A percentile compares a stretch with the other conserved stretches of the same genome.
These are phyloP conservation scores for Antechinus flavipes DNA, from an alignment of 2,113 vertebrate genomes.

Conservation along the genomic window DNA sequence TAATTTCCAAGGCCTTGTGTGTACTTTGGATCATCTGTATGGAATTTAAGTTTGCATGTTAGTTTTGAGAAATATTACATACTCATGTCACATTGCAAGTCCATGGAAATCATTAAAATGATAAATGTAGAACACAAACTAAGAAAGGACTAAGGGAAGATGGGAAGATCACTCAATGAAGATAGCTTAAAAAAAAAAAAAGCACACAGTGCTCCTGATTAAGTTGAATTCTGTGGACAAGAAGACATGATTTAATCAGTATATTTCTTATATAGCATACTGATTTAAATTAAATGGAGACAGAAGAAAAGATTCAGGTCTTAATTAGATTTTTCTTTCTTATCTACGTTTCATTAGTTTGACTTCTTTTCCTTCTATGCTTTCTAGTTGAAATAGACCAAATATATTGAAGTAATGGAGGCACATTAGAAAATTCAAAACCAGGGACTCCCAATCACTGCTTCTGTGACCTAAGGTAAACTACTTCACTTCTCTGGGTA, in stretches of 20 bases:
- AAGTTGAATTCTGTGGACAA: slow-evolving; percentile 16
- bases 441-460: slow-evolving; percentile 17
- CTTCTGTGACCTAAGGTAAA: slow-evolving; percentile 20
- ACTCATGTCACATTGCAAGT: slow-evolving; percentile 25
- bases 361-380: slow-evolving; percentile 9
- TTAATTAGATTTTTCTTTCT: slow-evolving; percentile 17
- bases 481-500: neutral
- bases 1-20: slow-evolving; percentile 3
- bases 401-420: neutral
- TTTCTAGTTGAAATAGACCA: slow-evolving; percentile 42
- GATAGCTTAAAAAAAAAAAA: slow-evolving; percentile 42
- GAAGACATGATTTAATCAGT: slow-evolving; percentile 4
- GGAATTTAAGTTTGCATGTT: slow-evolving; percentile 19
- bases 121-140: slow-evolving; percentile 58
- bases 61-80: slow-evolving; percentile 37
- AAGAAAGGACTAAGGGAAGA: slow-evolving; percentile 37
- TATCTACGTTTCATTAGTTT: slow-evolving; percentile 21
- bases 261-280: slow-evolving; percentile 19
- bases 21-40: neutral
- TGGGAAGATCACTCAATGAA: slow-evolving; percentile 23
- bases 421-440: slow-evolving; percentile 15
- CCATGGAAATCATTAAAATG: slow-evolving; percentile 39
- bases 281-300: slow-evolving; percentile 20
- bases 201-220: neutral
- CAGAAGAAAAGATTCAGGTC: slow-evolving; percentile 36